phyloP scores from a whole-genome alignment of 2,113 vertebrate genomes.

The Australoheros scitulus region DNA sequence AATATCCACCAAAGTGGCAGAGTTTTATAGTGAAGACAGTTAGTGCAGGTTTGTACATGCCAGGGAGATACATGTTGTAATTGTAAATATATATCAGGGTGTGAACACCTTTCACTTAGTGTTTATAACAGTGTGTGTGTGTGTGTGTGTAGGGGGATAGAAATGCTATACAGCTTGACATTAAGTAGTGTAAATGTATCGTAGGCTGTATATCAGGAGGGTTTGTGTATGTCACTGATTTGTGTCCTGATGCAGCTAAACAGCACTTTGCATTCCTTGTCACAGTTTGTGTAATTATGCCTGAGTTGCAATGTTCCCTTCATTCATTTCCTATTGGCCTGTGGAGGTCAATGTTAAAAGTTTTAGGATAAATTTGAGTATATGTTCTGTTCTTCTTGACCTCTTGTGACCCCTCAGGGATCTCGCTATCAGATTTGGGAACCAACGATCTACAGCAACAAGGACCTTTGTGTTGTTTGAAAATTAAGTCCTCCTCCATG shows the following conservation, averaged over 20 bases:
- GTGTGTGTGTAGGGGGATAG: conserved; percentile 20
- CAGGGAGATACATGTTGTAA: conserved; percentile 16
- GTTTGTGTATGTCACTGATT: not conserved
- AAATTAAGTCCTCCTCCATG: not conserved
- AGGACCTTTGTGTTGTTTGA: not conserved
- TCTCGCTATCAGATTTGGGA: not conserved
- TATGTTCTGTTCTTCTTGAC: not conserved
- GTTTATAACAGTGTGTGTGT: conserved; percentile 19
- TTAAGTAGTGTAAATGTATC: conserved; percentile 6
- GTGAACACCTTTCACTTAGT: conserved; percentile 47
- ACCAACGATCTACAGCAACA: not conserved
- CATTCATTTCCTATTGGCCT: not conserved
- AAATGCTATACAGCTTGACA: not conserved
- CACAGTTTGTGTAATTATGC: conserved; percentile 4
- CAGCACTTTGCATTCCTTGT: not conserved
- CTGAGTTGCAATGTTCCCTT: conserved; percentile 2
- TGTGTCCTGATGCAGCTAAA: not conserved
- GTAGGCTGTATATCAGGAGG: not conserved
- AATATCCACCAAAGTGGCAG: conserved; percentile 41
- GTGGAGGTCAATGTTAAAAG: not conserved
- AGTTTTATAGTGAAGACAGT: conserved; percentile 38
- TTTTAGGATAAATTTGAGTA: conserved; percentile 4
- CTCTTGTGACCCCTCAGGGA: not conserved
- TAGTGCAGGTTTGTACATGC: conserved; percentile 49
- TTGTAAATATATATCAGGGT: conserved; percentile 56